A percentile compares a stretch with the other conserved stretches of the same genome.
Evolutionary conservation across 2,797 vertebrate genomes (phyloP).

Genomic region (Sardinella longiceps): DNA sequence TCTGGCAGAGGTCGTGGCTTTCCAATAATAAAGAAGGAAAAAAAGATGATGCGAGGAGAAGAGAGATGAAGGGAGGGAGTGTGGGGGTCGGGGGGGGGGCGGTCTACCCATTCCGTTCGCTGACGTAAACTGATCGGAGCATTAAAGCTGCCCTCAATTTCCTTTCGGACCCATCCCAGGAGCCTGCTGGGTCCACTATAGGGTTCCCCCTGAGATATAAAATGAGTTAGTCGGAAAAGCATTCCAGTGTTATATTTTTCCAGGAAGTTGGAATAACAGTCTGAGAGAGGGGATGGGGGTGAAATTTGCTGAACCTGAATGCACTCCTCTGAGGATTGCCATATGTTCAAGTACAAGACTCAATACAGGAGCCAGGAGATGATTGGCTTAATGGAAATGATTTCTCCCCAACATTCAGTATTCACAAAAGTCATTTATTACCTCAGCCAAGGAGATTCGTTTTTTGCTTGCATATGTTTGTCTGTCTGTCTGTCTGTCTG

Average conservation of each 20-base stretch:
- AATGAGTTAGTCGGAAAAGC: conserved; percentile 12
- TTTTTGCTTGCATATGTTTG: too few relatives aligned
- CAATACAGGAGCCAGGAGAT: not conserved
- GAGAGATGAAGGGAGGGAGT: not conserved
- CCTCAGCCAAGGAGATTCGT: too few relatives aligned
- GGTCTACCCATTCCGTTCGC: not conserved
- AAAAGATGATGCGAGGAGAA: not conserved
- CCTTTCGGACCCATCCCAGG: not conserved
- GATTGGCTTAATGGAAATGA: not conserved
- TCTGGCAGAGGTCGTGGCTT: not conserved
- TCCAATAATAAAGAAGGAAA: not conserved
- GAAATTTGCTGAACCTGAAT: not conserved
- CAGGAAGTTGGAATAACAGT: not conserved
- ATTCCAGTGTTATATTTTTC: not conserved
- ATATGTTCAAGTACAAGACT: not conserved
- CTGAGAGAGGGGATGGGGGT: not conserved
- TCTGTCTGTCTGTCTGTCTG: too few relatives aligned
- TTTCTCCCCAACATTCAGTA: not conserved
- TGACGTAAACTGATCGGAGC: conserved; percentile 11
- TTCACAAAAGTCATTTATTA: too few relatives aligned
- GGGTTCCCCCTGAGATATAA: not conserved
- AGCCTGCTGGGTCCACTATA: not conserved
- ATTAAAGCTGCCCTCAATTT: conserved; percentile 13
- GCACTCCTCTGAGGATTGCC: not conserved
- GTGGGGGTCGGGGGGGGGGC: not conserved